Conservation (phyloP, 2,797 vertebrate species). For the Liasis olivaceus region DNA sequence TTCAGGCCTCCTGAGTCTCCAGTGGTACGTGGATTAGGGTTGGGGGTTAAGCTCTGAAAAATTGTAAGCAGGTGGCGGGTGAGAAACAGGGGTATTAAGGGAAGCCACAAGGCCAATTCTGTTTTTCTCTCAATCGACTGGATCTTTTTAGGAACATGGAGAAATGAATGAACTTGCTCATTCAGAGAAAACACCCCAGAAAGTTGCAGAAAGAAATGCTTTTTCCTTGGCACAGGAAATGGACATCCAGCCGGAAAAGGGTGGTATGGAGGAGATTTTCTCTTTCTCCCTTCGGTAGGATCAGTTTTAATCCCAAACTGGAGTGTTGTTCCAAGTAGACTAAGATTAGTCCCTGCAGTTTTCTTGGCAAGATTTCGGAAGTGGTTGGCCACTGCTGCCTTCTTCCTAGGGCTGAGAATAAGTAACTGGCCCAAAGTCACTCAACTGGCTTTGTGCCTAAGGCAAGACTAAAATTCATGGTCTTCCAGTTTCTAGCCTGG, state of each 20-base stretch:
- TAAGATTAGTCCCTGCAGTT: neutral
- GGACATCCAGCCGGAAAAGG: neutral
- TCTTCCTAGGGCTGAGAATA: neutral
- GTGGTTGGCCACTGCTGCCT: neutral
- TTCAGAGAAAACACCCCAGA: neutral
- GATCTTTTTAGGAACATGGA: neutral
- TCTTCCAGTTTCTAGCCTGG: neutral
- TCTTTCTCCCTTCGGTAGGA: neutral
- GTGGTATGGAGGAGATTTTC: neutral
- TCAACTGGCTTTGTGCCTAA: neutral
- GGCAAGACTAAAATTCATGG: neutral
- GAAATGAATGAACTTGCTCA: neutral
- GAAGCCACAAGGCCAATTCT: neutral
- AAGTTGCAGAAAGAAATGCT: neutral
- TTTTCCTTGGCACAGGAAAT: slow-evolving; percentile 21
- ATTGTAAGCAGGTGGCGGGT: neutral
- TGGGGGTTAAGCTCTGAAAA: neutral
- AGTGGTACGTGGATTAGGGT: neutral
- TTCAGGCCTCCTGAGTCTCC: neutral
- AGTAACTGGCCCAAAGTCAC: neutral
- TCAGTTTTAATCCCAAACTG: neutral
- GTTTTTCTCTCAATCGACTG: neutral
- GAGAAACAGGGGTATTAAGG: neutral
- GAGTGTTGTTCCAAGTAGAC: neutral
- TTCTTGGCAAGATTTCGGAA: neutral